Base-by-base conservation (phyloP, 2,797 vertebrate species). In the Typhlichthys subterraneus region DNA sequence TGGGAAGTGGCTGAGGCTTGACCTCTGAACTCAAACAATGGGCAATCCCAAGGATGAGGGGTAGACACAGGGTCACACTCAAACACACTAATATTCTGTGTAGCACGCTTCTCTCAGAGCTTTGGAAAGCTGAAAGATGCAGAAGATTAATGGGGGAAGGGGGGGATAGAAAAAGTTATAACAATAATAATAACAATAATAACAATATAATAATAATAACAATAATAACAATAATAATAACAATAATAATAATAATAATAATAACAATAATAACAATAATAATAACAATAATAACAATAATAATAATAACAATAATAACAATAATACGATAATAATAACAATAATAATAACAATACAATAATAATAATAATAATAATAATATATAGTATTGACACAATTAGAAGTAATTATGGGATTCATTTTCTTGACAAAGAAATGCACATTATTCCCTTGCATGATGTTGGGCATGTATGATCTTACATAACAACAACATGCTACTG, bases 31-130 rank as follows among this genome's bases (percentile, higher is more conserved):
- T 77, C 53, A 88, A 61, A 65, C 72, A 79, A 7, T 33, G 33
- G 57, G 73, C 76, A 69, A 92, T 55, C 29, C 64, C 80, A 65
- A 90, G 57, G 52, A 83, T 50, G 19, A 91, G 9, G 53, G 71
- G 75, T 59, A 88, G 52, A 75, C 76, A 86, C 54, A 91, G 38
- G 5, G 2, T 56, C 57, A 80, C 80, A 1, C 67, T 15, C 14
- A 48, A 42, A 33, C 70, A 89, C 53, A 91, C n/a, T 61, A 85
- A 33, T 57, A 87, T 1, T 78, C 88, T 74, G 80, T 80, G 61
- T 48, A 38, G 42, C 8, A 46, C 7, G 0, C 12, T 82, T 64
- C 90, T 86, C 47, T 49, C 52, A 5, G 31, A 56, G 33, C 33
- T 38, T 1, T 59, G 29, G 12, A 63, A 49, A 38, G 66, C 82